Conservation (phyloP, 1,140 invertebrate species). For the Sesamia nonagrioides region DNA sequence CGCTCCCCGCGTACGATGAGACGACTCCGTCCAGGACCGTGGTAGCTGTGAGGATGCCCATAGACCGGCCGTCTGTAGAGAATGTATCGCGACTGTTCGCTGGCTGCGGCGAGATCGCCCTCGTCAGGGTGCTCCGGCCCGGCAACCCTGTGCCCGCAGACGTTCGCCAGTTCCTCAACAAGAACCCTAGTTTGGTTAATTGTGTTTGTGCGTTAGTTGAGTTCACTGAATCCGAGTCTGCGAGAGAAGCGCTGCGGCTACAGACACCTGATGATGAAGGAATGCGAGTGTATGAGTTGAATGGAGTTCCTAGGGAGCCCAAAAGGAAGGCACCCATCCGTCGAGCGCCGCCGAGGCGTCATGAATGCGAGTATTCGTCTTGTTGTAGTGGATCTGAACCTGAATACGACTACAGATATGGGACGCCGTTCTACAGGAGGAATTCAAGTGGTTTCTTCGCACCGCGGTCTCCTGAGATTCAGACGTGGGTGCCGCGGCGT, state of each 20-base stretch:
- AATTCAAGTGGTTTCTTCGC: conserved; percentile 89
- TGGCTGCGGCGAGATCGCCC: conserved; percentile 95
- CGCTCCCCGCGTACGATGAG: conserved; percentile 96
- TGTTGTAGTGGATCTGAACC: conserved; percentile 91
- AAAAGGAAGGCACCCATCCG: conserved; percentile 87
- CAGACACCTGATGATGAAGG: conserved; percentile 82
- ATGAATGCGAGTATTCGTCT: conserved; percentile 88
- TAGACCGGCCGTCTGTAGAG: conserved; percentile 95
- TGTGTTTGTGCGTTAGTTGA: conserved; percentile 96
- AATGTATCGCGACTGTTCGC: conserved; percentile 96
- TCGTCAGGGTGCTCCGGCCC: conserved; percentile 94
- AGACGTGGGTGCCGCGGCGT: conserved; percentile 90
- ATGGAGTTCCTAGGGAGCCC: conserved; percentile 88
- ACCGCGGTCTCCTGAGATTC: conserved; percentile 87
- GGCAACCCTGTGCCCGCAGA: conserved; percentile 96
- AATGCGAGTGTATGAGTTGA: conserved; percentile 88
- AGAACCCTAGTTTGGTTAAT: conserved; percentile 95
- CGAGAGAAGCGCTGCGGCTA: conserved; percentile 92
- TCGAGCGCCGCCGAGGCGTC: conserved; percentile 79
- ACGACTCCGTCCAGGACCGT: conserved; percentile 96
- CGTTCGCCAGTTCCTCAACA: conserved; percentile 95
- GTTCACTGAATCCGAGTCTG: conserved; percentile 95
- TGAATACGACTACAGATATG: conserved; percentile 89
- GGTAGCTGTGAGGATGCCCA: conserved; percentile 94
- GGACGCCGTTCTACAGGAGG: conserved; percentile 86